Evolutionary conservation across 2,888 invertebrate genomes (phyloP).

Genomic region (Platycheirus albimanus): DNA sequence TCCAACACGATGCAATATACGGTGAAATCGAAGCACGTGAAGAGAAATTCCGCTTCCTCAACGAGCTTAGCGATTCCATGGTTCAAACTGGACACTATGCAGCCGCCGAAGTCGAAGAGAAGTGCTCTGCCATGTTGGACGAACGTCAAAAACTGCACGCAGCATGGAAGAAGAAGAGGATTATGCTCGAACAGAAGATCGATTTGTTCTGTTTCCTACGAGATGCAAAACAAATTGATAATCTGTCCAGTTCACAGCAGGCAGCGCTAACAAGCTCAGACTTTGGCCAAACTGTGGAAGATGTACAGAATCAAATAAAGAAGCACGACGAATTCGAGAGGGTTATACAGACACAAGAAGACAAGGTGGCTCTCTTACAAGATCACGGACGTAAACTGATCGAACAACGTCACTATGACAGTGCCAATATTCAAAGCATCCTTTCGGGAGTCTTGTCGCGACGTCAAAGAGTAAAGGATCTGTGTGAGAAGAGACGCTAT

Average conservation of each 20-base stretch:
- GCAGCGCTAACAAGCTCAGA: slow-evolving; percentile 88
- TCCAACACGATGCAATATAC: slow-evolving; percentile 91
- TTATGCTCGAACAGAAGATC: slow-evolving; percentile 94
- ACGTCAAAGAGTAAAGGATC: slow-evolving; percentile 86
- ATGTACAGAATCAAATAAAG: slow-evolving; percentile 94
- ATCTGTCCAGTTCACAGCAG: slow-evolving; percentile 94
- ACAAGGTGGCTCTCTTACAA: slow-evolving; percentile 91
- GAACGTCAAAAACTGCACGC: slow-evolving; percentile 91
- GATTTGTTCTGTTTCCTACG: slow-evolving; percentile 97
- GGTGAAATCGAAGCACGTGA: slow-evolving; percentile 95
- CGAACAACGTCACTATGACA: slow-evolving; percentile 95
- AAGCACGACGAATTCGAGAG: slow-evolving; percentile 98
- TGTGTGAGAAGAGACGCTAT: slow-evolving; percentile 87
- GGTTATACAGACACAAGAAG: slow-evolving; percentile 92
- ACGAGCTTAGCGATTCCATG: slow-evolving; percentile 91
- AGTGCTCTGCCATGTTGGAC: slow-evolving; percentile 89
- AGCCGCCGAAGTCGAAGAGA: slow-evolving; percentile 90
- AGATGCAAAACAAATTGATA: slow-evolving; percentile 96
- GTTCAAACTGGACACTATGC: slow-evolving; percentile 93
- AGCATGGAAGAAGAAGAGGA: slow-evolving; percentile 95
- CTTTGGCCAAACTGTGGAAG: slow-evolving; percentile 91
- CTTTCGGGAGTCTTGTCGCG: slow-evolving; percentile 89
- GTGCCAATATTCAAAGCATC: slow-evolving; percentile 89
- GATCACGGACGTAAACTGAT: slow-evolving; percentile 94
- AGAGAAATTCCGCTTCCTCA: slow-evolving; percentile 89